Evolutionary conservation across 2,113 vertebrate species (phyloP).

Genomic region (Rhombomys opimus): DNA sequence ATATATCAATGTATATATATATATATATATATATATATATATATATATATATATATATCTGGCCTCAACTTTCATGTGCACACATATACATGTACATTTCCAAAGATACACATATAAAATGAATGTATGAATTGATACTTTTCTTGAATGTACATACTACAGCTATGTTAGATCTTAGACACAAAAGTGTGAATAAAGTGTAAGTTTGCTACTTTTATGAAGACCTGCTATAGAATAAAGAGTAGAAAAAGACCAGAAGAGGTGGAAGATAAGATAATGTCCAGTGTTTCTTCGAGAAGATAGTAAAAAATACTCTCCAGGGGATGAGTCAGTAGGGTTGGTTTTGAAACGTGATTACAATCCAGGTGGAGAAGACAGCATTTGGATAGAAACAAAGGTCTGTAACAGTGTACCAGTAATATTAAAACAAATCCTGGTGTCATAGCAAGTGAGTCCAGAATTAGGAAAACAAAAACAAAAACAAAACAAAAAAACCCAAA

Average conservation of each 20-base stretch:
- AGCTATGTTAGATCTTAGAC: background rate
- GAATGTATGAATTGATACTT: background rate
- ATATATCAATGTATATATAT: background rate
- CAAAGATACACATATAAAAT: background rate
- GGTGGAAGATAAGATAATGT: conserved; percentile 29
- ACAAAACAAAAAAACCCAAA: no score
- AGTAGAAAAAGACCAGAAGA: background rate
- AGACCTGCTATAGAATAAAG: background rate
- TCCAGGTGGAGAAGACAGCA: background rate
- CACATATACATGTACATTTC: no score
- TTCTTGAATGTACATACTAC: background rate
- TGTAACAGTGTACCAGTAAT: background rate
- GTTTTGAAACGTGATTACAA: background rate
- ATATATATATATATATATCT: background rate
- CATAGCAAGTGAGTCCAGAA: background rate
- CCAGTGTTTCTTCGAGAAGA: background rate
- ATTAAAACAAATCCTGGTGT: background rate
- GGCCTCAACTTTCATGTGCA: background rate
- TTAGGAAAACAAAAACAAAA: background rate
- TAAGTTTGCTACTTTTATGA: background rate
- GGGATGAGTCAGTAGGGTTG: background rate
- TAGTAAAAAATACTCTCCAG: background rate
- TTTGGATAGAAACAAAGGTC: background rate
- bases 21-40: background rate
- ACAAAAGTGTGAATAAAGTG: background rate